Percentiles rank a stretch among this genome's conserved stretches.
Evolutionary conservation across 1,140 invertebrate genomes (phyloP).

Genomic region (Chrysomallon squamiferum): DNA sequence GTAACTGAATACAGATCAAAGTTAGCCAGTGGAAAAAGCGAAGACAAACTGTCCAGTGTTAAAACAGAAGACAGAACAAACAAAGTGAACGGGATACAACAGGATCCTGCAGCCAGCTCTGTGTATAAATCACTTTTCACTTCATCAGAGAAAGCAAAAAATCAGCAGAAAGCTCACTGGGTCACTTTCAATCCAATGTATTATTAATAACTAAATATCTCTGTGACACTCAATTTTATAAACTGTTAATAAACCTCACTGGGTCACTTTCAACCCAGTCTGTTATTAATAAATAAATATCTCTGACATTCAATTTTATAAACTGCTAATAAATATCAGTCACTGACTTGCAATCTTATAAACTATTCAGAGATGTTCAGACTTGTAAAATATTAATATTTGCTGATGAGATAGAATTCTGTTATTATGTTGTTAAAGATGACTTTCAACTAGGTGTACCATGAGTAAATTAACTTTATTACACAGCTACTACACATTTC

Average conservation of each 20-base stretch:
- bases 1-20: slow-evolving; percentile 11
- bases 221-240: too few relatives aligned
- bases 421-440: too few relatives aligned
- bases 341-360: slow-evolving; percentile 99
- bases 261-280: slow-evolving; percentile 94
- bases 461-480: too few relatives aligned
- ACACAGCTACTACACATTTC: too few relatives aligned
- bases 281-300: slow-evolving; percentile 18
- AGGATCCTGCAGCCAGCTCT: slow-evolving; percentile 87
- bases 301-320: too few relatives aligned
- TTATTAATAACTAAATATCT: slow-evolving; percentile 11
- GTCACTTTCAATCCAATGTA: slow-evolving; percentile 89
- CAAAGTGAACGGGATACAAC: slow-evolving; percentile 56
- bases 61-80: slow-evolving; percentile 12
- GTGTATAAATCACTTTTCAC: slow-evolving; percentile 97
- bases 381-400: too few relatives aligned
- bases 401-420: too few relatives aligned
- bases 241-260: slow-evolving; percentile 94
- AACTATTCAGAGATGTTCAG: too few relatives aligned
- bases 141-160: slow-evolving; percentile 82
- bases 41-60: slow-evolving; percentile 24
- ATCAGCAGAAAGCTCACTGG: slow-evolving; percentile 92
- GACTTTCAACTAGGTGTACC: too few relatives aligned
- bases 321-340: slow-evolving; percentile 94
- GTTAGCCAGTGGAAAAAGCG: slow-evolving; percentile 19